Conservation (phyloP, 2,113 vertebrate genomes). For the Falco punctatus region DNA sequence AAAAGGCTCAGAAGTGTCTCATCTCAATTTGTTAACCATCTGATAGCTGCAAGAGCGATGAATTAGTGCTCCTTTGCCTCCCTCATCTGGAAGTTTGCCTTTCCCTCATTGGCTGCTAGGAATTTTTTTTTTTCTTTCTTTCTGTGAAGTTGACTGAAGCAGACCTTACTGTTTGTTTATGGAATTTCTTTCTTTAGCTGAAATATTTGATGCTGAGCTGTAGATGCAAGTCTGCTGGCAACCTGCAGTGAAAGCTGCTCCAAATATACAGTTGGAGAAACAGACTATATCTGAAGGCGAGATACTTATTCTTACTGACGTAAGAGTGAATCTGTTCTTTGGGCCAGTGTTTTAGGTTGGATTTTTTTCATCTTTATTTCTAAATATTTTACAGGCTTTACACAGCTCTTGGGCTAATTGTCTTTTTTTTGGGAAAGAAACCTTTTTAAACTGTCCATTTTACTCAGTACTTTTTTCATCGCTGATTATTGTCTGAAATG, state of each 20-base stretch:
- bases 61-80: constrained; percentile 35
- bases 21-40: constrained; percentile 65
- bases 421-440: neutral
- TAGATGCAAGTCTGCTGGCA: constrained; percentile 6
- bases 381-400: neutral
- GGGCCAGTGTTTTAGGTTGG: neutral
- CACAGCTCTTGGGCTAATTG: neutral
- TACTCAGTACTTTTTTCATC: neutral
- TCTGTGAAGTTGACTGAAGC: neutral
- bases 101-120: neutral
- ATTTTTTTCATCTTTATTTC: neutral
- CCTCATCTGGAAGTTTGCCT: constrained; percentile 23
- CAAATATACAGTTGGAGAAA: neutral
- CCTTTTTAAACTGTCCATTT: neutral
- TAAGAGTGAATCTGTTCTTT: neutral
- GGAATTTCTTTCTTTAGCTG: constrained; percentile 32
- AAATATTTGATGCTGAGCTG: constrained; percentile 18
- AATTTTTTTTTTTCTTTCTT: neutral
- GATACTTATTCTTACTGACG: neutral
- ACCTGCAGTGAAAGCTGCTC: neutral
- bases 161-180: constrained; percentile 21
- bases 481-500: neutral
- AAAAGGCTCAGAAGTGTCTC: constrained; percentile 34
- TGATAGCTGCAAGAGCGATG: constrained; percentile 33
- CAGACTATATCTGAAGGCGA: neutral